Base-by-base conservation (phyloP, 2,888 invertebrate genomes). In the Hyles lineata region DNA sequence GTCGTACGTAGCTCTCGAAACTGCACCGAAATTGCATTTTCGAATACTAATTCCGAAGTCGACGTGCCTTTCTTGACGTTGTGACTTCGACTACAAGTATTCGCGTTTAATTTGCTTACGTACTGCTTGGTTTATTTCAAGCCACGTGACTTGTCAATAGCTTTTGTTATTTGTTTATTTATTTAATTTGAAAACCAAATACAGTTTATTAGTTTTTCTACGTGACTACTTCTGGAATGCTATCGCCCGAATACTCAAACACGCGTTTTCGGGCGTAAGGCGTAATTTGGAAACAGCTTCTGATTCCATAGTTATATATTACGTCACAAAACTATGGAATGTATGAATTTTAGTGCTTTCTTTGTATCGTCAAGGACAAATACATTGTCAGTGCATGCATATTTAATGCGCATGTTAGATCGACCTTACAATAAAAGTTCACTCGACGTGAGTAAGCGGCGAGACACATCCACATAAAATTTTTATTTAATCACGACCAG, bases 21-120 rank as follows among this genome's bases (percentile, higher is more conserved):
- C 87, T 93, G 92, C 92, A 93, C 88, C 89, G 91, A 92, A 93
- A 94, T 93, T 93, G 94, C 94, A 93, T 93, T 93, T 92, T 89
- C 85, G 90, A 90, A 92, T 93, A 92, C 92, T 94, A 93, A 93
- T 93, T 93, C 89, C 83, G 85, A 83, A 85, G 82, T 85, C 86
- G 85, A 82, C 86, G 83, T 87, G 61, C 69, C 32, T 70, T 70
- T 17, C 70, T 50, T 43, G 61, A 58, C 73, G 70, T 59, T 43
- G 43, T 62, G 71, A 58, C 71, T 72, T 43, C 25, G 11, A 32
- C 43, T 55, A 55, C n/a, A 55, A 55, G 55, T 67, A 58, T 58
- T 9, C 58, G 32, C 23, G 23, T 67, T 67, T 67, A 67, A 67
- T 67, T 67, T 67, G 67, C 67, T 67, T 50, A 43, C 43, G 67